Evolutionary conservation across 2,888 invertebrate genomes (phyloP).

Genomic region (Steinernema hermaphroditum): DNA sequence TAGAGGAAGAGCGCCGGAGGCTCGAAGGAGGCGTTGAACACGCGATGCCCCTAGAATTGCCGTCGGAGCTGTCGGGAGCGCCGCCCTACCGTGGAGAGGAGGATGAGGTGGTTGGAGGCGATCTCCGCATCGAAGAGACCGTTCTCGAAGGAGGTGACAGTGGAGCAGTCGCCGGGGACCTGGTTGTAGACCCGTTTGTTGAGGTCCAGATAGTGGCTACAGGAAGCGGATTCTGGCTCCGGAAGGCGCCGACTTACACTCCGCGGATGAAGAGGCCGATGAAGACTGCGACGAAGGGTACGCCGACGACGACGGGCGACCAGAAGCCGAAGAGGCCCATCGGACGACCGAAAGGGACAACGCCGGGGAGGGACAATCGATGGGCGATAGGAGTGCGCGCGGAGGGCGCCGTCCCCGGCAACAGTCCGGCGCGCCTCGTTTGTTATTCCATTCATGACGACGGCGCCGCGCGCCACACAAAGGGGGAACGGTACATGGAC

Average conservation of each 20-base stretch:
- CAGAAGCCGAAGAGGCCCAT: conserved; percentile 23
- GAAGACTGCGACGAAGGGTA: conserved; percentile 25
- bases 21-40: conserved; percentile 5
- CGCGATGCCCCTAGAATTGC: not conserved
- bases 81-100: conserved; percentile 35
- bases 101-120: conserved; percentile 33
- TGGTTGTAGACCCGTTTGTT: conserved; percentile 51
- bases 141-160: conserved; percentile 31
- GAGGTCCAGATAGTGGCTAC: conserved; percentile 37
- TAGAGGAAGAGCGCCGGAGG: conserved; percentile 1
- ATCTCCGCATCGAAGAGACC: conserved; percentile 34
- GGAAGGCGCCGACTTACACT: conserved; percentile 12
- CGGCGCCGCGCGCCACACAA: too few species aligned
- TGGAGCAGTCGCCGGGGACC: conserved; percentile 45
- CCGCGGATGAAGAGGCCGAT: conserved; percentile 25
- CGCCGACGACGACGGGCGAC: conserved; percentile 28
- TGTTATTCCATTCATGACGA: too few species aligned
- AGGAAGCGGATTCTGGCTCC: not conserved
- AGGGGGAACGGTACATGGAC: too few species aligned
- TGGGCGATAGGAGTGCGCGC: too few species aligned
- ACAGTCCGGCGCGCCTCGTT: conserved; percentile 9
- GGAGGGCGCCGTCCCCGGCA: not conserved
- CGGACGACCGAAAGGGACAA: not conserved
- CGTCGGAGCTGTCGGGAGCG: too few species aligned
- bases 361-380: not conserved